Base-by-base conservation (phyloP, 1,140 invertebrate species). In the Nebria ingens region DNA sequence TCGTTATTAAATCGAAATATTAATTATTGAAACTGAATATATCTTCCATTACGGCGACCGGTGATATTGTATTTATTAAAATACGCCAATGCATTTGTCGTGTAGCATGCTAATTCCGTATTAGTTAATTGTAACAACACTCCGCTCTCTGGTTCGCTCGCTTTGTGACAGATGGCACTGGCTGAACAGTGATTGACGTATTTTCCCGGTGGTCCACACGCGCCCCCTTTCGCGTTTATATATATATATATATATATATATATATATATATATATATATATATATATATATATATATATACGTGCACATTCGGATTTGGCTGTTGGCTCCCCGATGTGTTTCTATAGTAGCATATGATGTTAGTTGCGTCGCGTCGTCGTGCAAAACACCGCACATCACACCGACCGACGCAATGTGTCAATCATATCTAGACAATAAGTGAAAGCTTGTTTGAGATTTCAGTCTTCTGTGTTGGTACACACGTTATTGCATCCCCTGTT, bases 151-250 rank as follows among this genome's bases (percentile, higher is more conserved):
- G 6, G 6, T n/a, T n/a, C 25, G 25, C 25, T 17, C 9, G 40
- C 25, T 29, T 4, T 45, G 40, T 45, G 40, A 45, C 40, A 45
- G 53, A n/a, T 54, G 34, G 29, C 19, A 19, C 3, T n/a, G 3
- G 17, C 17, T 11, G 34, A 34, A 25, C 22, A 19, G 25, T 56
- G 51, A 52, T 56, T 56, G 55, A 52, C 55, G 42, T 38, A 42
- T 56, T 56, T 56, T 56, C 51, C 55, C 51, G 55, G 23, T 20
- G 21, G 55, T 25, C 55, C 54, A 56, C 21, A 12, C 40, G 42
- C 53, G 52, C n/a, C 54, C 38, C 21, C 29, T 34, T 34, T 34
- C 25, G 6, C n/a, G 25, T 34, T 9, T n/a, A n/a, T n/a, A n/a
- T n/a, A n/a, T n/a, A n/a, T n/a, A n/a, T n/a, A n/a, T n/a, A n/a